Evolutionary conservation across 2,888 invertebrate genomes (phyloP), one percentile per base, ranked within the genome.

Genomic region (Cryptus viduatorius): DNA sequence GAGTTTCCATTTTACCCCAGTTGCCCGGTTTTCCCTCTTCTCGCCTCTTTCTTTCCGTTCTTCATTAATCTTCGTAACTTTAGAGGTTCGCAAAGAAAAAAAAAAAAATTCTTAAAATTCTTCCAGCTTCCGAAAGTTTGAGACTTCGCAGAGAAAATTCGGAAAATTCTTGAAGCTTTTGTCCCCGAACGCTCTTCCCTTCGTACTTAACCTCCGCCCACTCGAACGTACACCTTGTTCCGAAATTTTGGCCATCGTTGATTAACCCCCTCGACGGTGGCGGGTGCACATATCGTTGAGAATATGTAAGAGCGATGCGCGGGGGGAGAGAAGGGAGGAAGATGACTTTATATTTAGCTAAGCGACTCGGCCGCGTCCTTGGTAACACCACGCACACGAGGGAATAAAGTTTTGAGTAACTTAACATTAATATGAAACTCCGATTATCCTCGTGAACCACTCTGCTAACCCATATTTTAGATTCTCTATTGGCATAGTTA

Each of bases 271-370:
- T 65, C 78, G 69, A 37, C 53, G 67, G 53, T 37, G 56, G 59
- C 48, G 50, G 65, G 78, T 19, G 65, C 73, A 73, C 61, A 67
- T 59, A 68, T 82, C 68, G 77, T 53, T 71, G 69, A 61, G 48
- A 81, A 84, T 84, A 81, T 81, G 31, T 37, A 4, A 73, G 48
- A 29, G 53, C 73, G 59, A 29, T 14, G 77, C 8, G 37, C 37
- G 37, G 37, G 37, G 37, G 37, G 5, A 69, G 61, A n/a, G 68
- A 19, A 37, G 42, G 48, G 67, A 76, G 56, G 69, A 65, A 19
- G 59, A 84, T 68, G 5, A 79, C 79, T 72, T 84, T 84, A 84
- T 82, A 82, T 84, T 84, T 84, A 76, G 84, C 79, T 16, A 79
- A 79, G 31, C 71, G 59, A 69, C 79, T 84, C 79, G 69, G 79